Evolutionary conservation across 2,888 invertebrate genomes (phyloP).

Genomic region (Dynastes tityus): DNA sequence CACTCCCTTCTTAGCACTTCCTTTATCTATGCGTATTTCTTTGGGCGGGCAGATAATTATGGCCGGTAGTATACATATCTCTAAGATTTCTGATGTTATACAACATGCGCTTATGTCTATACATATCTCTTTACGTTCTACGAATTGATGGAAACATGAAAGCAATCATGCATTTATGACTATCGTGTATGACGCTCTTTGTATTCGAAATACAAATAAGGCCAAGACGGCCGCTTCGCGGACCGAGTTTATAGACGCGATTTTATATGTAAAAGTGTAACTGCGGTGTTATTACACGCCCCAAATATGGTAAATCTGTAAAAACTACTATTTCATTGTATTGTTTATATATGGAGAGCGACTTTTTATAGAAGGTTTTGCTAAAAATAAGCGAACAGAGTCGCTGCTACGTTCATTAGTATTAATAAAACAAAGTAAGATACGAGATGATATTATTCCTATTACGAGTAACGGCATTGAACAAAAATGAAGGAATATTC

Average conservation of each 20-base stretch:
- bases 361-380: constrained; percentile 25
- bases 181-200: background rate
- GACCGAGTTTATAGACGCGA: constrained; percentile 38
- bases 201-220: constrained; percentile 44
- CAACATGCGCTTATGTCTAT: no score
- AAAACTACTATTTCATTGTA: constrained; percentile 50
- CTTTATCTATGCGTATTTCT: no score
- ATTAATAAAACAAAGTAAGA: no score
- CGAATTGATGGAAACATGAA: background rate
- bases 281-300: constrained; percentile 48
- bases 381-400: background rate
- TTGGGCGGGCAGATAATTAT: no score
- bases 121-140: background rate
- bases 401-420: background rate
- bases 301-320: constrained; percentile 51
- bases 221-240: constrained; percentile 30
- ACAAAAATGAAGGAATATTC: no score
- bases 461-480: no score
- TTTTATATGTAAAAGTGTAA: constrained; percentile 44
- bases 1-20: no score
- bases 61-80: no score
- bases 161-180: background rate
- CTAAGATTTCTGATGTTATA: no score
- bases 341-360: constrained; percentile 50
- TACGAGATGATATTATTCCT: no score